Base-by-base conservation (phyloP, 2,888 invertebrate genomes). In the Sesamia inferens region DNA sequence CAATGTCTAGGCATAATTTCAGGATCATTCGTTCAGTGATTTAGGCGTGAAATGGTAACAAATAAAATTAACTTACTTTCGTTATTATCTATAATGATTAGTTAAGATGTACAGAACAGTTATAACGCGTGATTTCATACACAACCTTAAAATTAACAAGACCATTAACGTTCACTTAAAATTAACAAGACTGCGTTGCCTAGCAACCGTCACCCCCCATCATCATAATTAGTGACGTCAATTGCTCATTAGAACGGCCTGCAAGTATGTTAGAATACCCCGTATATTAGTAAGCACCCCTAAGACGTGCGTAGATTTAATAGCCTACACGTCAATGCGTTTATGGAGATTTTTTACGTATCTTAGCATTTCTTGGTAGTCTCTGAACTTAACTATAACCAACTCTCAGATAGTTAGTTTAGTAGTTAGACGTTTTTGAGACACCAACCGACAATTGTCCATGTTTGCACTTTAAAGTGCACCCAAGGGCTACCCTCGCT, bases 211-310 rank as follows among this genome's bases (percentile, higher is more conserved):
- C 63, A n/a, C 44, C 59, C 64, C 57, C 81, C 16, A 51, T 69
- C 71, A 70, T 48, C 59, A 70, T 81, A 81, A 82, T 82, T 76
- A 82, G 81, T 71, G 71, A 62, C 67, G 71, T 71, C 77, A 78
- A 86, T 79, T 81, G 75, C 85, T 85, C 86, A 84, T 85, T 86
- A 84, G 59, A 68, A 55, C 78, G 24, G 48, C 68, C 72, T 72
- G 61, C 64, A 71, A 71, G 61, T 59, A 54, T 39, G 68, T 72
- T 74, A 68, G 42, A 73, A 64, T 64, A 77, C 57, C 72, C 72
- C 57, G 68, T 64, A 84, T 75, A 63, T 83, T 72, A 81, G 42
- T 42, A 42, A 54, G 63, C 63, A 68, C 83, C 67, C 42, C 59
- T 16, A 59, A 76, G 58, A 44, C 75, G 58, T 64, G 80, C 64